A percentile compares a stretch with the other conserved stretches of the same genome.
These are phyloP conservation scores for Orchesella flavescens DNA, from an alignment of 2,888 invertebrate genomes.

Conservation along the genomic window DNA sequence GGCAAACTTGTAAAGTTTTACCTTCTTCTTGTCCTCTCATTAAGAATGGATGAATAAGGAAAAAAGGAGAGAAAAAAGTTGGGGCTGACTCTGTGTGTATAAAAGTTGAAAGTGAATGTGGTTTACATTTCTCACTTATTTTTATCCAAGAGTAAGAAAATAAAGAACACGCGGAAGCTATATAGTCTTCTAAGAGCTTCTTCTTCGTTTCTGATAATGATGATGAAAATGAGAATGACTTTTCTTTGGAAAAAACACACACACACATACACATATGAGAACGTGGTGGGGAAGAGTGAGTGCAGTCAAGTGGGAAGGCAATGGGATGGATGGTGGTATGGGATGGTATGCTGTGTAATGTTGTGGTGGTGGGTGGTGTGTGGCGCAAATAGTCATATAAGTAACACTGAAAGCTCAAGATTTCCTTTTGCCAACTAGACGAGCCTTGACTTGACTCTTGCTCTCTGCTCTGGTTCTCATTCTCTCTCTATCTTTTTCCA, in stretches of 20 bases:
- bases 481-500: conserved; percentile 49
- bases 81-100: background rate
- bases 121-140: conserved; percentile 46
- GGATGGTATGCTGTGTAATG: conserved; percentile 28
- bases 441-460: too few relatives aligned
- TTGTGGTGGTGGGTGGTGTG: conserved; percentile 30
- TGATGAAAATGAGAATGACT: conserved; percentile 38
- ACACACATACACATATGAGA: background rate
- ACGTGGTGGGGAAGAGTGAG: background rate
- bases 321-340: background rate
- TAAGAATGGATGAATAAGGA: conserved; percentile 39
- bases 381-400: background rate
- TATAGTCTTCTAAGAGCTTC: too few relatives aligned
- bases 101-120: conserved; percentile 4
- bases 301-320: conserved; percentile 40
- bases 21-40: conserved; percentile 44
- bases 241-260: conserved; percentile 20
- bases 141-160: background rate
- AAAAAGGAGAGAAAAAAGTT: background rate
- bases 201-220: conserved; percentile 13
- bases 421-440: too few relatives aligned
- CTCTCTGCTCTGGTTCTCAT: background rate
- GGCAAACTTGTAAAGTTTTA: conserved; percentile 36
- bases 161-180: too few relatives aligned
- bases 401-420: too few relatives aligned